phyloP scores from a whole-genome alignment of 2,888 invertebrate genomes.

The Macrosiphum euphorbiae region DNA sequence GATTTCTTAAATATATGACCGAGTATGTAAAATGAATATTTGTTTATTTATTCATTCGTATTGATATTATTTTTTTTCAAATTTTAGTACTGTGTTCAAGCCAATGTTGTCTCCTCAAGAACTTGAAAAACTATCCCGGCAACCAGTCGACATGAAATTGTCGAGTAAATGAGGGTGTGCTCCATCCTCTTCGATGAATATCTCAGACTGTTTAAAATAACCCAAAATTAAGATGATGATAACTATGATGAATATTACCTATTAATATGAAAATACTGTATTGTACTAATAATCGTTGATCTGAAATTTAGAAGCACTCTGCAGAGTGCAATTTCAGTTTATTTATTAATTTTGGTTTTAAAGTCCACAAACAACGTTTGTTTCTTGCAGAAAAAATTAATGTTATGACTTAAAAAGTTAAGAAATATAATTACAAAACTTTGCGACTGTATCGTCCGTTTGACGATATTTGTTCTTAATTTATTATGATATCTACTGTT shows the following conservation, averaged over 20 bases:
- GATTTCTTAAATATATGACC: constrained; percentile 98
- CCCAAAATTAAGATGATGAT: no score
- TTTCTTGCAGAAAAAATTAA: neutral
- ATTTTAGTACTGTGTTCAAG: constrained; percentile 66
- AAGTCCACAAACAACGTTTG: neutral
- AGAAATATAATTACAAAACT: no score
- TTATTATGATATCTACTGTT: no score
- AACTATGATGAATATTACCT: no score
- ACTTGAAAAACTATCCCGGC: constrained; percentile 91
- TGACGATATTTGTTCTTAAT: no score
- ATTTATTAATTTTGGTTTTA: neutral
- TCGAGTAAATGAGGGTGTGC: no score
- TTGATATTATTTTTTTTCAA: constrained; percentile 69
- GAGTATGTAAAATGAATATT: constrained; percentile 51
- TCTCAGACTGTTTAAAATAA: no score
- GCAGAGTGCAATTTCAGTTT: neutral
- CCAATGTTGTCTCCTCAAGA: constrained; percentile 78
- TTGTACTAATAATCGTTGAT: neutral
- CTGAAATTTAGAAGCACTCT: neutral
- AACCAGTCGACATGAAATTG: no score
- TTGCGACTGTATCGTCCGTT: no score
- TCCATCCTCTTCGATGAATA: no score
- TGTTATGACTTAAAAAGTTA: neutral
- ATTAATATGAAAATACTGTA: neutral
- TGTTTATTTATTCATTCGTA: constrained; percentile 67